These are phyloP conservation scores for Phrynocephalus versicolor DNA, from an alignment of 2,113 vertebrate genomes.

Conservation along the genomic window DNA sequence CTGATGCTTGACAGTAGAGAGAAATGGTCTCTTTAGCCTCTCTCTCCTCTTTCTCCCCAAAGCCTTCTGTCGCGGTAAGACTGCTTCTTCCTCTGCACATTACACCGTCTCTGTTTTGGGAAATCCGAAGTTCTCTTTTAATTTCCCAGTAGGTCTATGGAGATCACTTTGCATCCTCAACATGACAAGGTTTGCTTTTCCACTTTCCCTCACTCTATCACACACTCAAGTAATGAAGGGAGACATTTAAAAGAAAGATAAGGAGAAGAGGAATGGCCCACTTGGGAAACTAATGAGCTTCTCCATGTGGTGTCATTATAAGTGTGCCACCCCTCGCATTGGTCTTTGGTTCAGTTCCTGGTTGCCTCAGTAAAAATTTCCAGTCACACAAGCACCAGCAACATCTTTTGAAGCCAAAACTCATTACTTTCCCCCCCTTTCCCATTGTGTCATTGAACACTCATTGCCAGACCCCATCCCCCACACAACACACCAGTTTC, in stretches of 20 bases:
- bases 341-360: slow-evolving; percentile 65
- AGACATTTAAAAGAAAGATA: slow-evolving; percentile 27
- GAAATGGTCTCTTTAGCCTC: neutral
- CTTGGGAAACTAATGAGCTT: slow-evolving; percentile 67
- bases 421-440: slow-evolving; percentile 56
- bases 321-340: slow-evolving; percentile 64
- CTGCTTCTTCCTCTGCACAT: neutral
- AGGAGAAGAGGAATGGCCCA: slow-evolving; percentile 58
- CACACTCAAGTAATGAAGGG: slow-evolving; percentile 40
- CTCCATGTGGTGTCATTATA: slow-evolving; percentile 70
- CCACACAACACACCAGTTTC: slow-evolving; percentile 65
- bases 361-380: slow-evolving; percentile 71
- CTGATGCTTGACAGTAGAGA: neutral
- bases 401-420: slow-evolving; percentile 67
- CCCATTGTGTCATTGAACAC: slow-evolving; percentile 13
- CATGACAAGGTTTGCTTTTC: neutral
- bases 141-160: slow-evolving; percentile 68
- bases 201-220: neutral
- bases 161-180: slow-evolving; percentile 62
- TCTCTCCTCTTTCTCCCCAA: neutral
- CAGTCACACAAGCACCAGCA: slow-evolving; percentile 65
- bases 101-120: neutral
- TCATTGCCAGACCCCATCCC: neutral
- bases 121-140: slow-evolving; percentile 26
- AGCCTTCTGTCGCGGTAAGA: neutral